A percentile compares a stretch with the other conserved stretches of the same genome.
Evolutionary conservation across 2,888 invertebrate species (phyloP).

Genomic region (Biston betularia): DNA sequence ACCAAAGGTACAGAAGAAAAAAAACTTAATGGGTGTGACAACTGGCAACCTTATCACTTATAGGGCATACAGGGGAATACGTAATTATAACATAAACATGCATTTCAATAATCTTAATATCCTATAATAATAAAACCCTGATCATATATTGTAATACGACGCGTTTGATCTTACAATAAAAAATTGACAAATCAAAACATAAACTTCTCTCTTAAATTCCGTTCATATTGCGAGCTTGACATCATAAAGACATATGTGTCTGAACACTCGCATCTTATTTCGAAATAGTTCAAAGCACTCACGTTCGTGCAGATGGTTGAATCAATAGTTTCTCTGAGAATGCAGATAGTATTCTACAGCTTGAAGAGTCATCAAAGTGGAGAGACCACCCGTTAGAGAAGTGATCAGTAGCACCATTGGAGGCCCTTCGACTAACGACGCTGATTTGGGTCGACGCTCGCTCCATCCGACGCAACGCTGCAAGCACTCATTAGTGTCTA

Average conservation of each 20-base stretch:
- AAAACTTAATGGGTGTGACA: no score
- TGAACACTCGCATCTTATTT: no score
- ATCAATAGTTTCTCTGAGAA: neutral
- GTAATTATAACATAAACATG: no score
- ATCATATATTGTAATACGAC: no score
- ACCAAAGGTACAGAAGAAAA: no score
- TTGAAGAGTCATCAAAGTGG: neutral
- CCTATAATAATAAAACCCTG: no score
- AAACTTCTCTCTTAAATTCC: no score
- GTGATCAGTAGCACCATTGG: neutral
- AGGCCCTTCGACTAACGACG: neutral
- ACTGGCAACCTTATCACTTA: no score
- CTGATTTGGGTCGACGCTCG: neutral
- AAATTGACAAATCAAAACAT: no score
- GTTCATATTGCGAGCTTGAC: neutral
- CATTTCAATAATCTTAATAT: no score
- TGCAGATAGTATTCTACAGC: constrained; percentile 7
- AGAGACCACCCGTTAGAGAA: constrained; percentile 6
- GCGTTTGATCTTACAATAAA: neutral
- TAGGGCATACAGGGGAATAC: no score
- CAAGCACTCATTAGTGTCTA: constrained; percentile 2
- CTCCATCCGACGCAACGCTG: neutral
- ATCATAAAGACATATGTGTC: neutral
- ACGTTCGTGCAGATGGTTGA: neutral
- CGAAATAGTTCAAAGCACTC: no score